phyloP scores from a whole-genome alignment of 2,797 vertebrate species.

The Pseudopleuronectes americanus region DNA sequence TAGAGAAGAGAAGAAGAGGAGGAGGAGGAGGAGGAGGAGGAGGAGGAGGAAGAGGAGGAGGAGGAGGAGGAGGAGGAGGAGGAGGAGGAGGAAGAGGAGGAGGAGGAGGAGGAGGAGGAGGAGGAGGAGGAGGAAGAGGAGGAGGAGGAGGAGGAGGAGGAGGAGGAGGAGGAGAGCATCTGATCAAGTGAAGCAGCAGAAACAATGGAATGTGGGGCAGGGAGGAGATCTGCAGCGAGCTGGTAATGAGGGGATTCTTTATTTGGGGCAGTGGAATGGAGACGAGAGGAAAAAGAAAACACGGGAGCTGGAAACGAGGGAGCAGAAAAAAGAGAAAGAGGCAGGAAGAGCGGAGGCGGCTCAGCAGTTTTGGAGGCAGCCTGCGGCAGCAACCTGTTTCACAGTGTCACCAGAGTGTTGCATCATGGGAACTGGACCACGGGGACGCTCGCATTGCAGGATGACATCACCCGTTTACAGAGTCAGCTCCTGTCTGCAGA shows the following conservation, averaged over 20 bases:
- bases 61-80: too few species aligned
- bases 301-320: too few species aligned
- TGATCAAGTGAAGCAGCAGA: constrained; percentile 39
- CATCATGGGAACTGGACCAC: constrained; percentile 82
- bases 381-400: constrained; percentile 71
- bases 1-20: neutral
- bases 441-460: constrained; percentile 77
- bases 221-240: constrained; percentile 11
- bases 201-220: constrained; percentile 43
- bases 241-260: constrained; percentile 17
- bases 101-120: too few species aligned
- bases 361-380: constrained; percentile 65
- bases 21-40: too few species aligned
- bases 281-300: neutral
- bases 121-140: too few species aligned
- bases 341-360: constrained; percentile 6
- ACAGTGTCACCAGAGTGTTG: constrained; percentile 79
- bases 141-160: too few species aligned
- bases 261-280: constrained; percentile 29
- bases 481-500: constrained; percentile 43
- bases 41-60: too few species aligned
- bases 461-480: constrained; percentile 79
- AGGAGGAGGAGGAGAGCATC: neutral
- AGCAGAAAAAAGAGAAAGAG: neutral
- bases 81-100: too few species aligned